Base-by-base conservation (phyloP, 1,140 invertebrate genomes). In the Bursaphelenchus mucronatus region DNA sequence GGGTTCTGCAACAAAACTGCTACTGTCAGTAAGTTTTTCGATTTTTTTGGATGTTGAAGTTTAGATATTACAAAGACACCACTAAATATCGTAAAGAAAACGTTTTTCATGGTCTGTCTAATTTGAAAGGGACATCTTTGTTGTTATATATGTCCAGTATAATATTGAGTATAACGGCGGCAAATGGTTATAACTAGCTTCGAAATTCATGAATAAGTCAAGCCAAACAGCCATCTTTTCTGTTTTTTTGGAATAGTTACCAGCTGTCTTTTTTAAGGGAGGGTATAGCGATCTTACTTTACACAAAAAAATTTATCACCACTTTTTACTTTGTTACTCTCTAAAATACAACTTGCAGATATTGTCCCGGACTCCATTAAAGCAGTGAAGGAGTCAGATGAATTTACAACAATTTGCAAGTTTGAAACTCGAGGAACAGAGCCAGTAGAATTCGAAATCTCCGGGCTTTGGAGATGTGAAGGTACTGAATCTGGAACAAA, bases 401-500 rank as follows among this genome's bases (percentile, higher is more conserved):
- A 61, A 15, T 61, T 51, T 8, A 39, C 51, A 57, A 8, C 15
- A 0, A 61, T 61, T 19, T 39, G 51, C 6, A 15, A 39, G 7
- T 61, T 61, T 61, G 58, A 61, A 19, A 55, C 44, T 13, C 58
- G 49, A 6, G 58, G 58, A 51, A 61, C 50, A 8, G 58, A 61
- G 58, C 58, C 58, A 8, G 58, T 61, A 8, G 58, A 61, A 8
- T 61, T 61, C 39, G 45, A 61, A 17, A 39, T 47, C 4, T 55
- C 53, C 13, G 49, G 8, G 8, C 44, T 8, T 0, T 61, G 58
- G 58, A 57, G 15, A 19, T 15, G 15, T 13, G 58, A 45, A 61
- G 49, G 49, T 21, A 61, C 6, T 15, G 41, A 43, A 15, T 55
- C 15, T n/a, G 41, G 58, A n/a, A 19, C 58, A n/a, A 19, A 17